These are phyloP conservation scores for Orcinus orca DNA, from an alignment of 2,113 vertebrate genomes.

Conservation along the genomic window DNA sequence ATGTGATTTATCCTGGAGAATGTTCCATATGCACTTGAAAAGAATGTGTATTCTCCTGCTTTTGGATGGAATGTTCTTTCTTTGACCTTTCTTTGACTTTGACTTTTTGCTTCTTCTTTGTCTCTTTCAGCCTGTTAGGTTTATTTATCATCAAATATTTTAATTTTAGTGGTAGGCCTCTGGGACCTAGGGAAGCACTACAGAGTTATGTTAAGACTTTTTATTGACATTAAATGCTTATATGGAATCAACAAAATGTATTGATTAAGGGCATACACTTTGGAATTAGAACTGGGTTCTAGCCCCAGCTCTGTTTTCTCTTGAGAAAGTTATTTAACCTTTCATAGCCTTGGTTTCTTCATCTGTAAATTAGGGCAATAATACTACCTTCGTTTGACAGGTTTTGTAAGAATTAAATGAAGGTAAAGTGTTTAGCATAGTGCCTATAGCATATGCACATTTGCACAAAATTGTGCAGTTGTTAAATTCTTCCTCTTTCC, in stretches of 20 bases:
- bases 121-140: neutral
- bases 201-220: neutral
- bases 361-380: neutral
- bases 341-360: neutral
- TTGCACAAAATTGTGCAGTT: neutral
- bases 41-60: no score
- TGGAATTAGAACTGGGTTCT: neutral
- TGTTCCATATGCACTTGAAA: no score
- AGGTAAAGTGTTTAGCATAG: neutral
- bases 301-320: neutral
- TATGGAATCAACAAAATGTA: neutral
- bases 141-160: neutral
- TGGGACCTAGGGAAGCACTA: neutral
- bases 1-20: no score
- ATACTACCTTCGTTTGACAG: neutral
- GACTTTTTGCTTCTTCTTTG: neutral
- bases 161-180: neutral
- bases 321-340: neutral
- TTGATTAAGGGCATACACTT: neutral
- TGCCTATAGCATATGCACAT: neutral
- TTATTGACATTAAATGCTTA: neutral
- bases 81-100: neutral
- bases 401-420: constrained; percentile 19
- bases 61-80: no score
- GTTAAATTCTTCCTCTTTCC: neutral